These are phyloP conservation scores for Theropithecus gelada DNA, from an alignment of 2,113 vertebrate genomes.

Conservation along the genomic window DNA sequence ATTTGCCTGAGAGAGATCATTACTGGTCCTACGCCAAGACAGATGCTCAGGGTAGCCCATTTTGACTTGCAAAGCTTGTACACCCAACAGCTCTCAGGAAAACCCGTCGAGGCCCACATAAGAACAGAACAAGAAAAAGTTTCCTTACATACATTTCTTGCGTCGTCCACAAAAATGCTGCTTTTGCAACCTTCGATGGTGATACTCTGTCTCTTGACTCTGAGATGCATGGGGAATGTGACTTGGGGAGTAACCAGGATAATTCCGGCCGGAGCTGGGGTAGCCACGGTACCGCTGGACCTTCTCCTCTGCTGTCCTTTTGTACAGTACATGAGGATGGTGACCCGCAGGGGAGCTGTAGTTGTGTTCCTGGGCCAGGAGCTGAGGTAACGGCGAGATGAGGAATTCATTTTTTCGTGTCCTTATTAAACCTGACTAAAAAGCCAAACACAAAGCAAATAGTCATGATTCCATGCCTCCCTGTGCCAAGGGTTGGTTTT, in stretches of 20 bases:
- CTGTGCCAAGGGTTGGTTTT: not conserved
- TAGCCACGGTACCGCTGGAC: slow-evolving; percentile 79
- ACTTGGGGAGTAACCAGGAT: slow-evolving; percentile 52
- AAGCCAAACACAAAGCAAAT: slow-evolving; percentile 75
- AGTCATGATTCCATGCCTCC: not conserved
- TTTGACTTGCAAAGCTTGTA: not conserved
- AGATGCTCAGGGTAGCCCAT: not conserved
- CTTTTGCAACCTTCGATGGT: slow-evolving; percentile 86
- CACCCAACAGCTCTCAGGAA: not conserved
- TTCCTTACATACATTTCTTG: slow-evolving; percentile 99
- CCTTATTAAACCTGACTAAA: slow-evolving; percentile 95
- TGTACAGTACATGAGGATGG: slow-evolving; percentile 95
- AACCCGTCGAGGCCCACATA: not conserved
- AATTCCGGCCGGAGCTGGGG: slow-evolving; percentile 59
- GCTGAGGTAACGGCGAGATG: slow-evolving; percentile 93
- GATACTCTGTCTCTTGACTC: slow-evolving; percentile 78
- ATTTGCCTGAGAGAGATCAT: not conserved
- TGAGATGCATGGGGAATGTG: slow-evolving; percentile 69
- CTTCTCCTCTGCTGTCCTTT: slow-evolving; percentile 90
- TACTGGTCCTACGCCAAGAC: not conserved
- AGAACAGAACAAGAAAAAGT: slow-evolving; percentile 84
- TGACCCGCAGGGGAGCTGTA: slow-evolving; percentile 91
- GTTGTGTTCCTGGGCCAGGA: slow-evolving; percentile 92
- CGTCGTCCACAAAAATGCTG: slow-evolving; percentile 98
- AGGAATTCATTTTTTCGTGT: slow-evolving; percentile 92